phyloP scores from a whole-genome alignment of 2,888 invertebrate genomes.

The Panopea generosa region DNA sequence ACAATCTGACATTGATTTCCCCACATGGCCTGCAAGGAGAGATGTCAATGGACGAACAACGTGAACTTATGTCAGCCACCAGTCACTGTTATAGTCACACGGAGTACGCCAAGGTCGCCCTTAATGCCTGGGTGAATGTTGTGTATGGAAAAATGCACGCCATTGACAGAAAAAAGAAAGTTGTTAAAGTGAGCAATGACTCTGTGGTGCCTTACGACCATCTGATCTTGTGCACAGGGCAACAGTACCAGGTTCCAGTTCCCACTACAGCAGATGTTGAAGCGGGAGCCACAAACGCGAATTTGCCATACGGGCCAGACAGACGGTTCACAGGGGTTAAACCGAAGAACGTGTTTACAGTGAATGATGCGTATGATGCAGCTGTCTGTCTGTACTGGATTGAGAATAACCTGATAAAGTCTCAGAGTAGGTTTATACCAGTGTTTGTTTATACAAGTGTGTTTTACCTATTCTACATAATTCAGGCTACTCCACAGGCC shows the following conservation, averaged over 20 bases:
- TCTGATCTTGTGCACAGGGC: conserved; percentile 83
- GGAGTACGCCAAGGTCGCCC: conserved; percentile 87
- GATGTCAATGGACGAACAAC: conserved; percentile 75
- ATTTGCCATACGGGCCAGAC: conserved; percentile 73
- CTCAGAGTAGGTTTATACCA: conserved; percentile 74
- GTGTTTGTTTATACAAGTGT: not conserved
- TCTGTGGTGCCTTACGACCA: conserved; percentile 84
- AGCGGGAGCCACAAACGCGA: conserved; percentile 65
- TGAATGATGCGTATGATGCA: conserved; percentile 84
- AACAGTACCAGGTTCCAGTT: conserved; percentile 82
- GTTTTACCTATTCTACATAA: too few species aligned
- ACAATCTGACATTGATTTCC: conserved; percentile 90
- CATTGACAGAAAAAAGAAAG: conserved; percentile 83
- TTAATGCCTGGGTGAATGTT: conserved; percentile 89
- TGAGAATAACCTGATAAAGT: conserved; percentile 77
- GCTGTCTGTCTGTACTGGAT: conserved; percentile 80
- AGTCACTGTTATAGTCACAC: conserved; percentile 81
- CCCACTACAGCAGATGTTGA: conserved; percentile 79
- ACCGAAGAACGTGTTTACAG: conserved; percentile 81
- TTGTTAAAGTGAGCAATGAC: conserved; percentile 80
- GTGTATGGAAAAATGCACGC: conserved; percentile 86
- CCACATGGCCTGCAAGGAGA: conserved; percentile 88
- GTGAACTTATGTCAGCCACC: conserved; percentile 76
- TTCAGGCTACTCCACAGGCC: too few species aligned
- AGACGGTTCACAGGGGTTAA: conserved; percentile 67